Percentiles rank a stretch among this genome's conserved stretches.
phyloP scores from a whole-genome alignment of 2,113 vertebrate species.

The Serinus canaria region DNA sequence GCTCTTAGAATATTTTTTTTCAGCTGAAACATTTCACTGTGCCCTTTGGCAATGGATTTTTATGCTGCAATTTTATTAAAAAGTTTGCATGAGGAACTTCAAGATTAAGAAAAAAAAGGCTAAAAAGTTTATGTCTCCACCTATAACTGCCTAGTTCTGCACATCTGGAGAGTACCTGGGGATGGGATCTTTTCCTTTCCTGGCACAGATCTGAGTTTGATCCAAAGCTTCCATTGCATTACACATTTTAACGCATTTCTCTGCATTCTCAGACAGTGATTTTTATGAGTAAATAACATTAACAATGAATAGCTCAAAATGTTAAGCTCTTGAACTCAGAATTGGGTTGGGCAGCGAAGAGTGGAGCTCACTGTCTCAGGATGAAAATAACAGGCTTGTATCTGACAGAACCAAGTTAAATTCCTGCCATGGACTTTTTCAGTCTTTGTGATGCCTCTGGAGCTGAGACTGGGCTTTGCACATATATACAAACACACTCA shows the following conservation, averaged over 20 bases:
- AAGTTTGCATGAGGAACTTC: background rate
- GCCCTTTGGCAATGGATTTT: constrained; percentile 28
- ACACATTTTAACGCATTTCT: constrained; percentile 19
- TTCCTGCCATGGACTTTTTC: constrained; percentile 1
- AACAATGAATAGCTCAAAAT: constrained; percentile 29
- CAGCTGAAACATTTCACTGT: background rate
- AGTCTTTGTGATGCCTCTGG: constrained; percentile 9
- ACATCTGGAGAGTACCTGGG: background rate
- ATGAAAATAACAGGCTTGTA: constrained; percentile 1
- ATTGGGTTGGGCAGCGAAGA: background rate
- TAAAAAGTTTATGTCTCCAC: background rate
- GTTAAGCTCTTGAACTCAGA: constrained; percentile 25
- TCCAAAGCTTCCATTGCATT: constrained; percentile 11
- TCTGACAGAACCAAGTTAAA: background rate
- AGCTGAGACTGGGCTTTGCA: background rate
- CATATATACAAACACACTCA: constrained; percentile 18
- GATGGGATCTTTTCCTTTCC: background rate
- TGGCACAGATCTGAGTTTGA: constrained; percentile 14
- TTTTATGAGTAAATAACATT: constrained; percentile 42
- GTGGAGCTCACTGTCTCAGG: background rate
- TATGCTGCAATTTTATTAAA: background rate
- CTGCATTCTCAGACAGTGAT: constrained; percentile 50
- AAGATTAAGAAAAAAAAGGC: background rate
- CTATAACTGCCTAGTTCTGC: background rate
- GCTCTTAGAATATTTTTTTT: background rate